Evolutionary conservation across 2,797 vertebrate species (phyloP).

Genomic region (Danio tinwini): DNA sequence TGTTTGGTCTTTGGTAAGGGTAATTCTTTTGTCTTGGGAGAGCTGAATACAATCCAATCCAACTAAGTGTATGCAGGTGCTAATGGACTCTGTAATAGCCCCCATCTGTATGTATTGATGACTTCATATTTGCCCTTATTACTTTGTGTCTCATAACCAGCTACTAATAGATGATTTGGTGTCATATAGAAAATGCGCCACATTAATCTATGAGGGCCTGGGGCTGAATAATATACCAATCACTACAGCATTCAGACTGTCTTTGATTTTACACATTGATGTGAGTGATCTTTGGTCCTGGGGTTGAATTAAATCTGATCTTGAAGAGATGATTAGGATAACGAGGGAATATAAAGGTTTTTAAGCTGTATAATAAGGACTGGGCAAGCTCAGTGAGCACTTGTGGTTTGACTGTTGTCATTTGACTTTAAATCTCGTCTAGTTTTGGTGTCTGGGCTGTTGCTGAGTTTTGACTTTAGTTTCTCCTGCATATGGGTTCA

Average conservation of each 20-base stretch:
- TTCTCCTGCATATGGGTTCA: constrained; percentile 1
- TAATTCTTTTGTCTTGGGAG: constrained; percentile 24
- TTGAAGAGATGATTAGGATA: constrained; percentile 14
- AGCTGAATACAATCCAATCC: constrained; percentile 15
- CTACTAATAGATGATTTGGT: constrained; percentile 58
- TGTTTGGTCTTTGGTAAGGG: constrained; percentile 33
- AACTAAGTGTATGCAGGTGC: constrained; percentile 48
- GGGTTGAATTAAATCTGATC: constrained; percentile 46
- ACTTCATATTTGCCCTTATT: constrained; percentile 56
- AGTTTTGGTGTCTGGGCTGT: too few species aligned
- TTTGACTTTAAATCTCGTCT: constrained; percentile 5
- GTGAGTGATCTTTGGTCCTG: constrained; percentile 60
- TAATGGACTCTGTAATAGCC: constrained; percentile 56
- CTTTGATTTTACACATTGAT: constrained; percentile 57
- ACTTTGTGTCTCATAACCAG: constrained; percentile 57
- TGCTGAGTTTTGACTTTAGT: neutral
- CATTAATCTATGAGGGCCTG: constrained; percentile 57
- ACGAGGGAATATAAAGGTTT: constrained; percentile 30
- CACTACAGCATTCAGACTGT: constrained; percentile 54
- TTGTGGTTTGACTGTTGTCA: neutral
- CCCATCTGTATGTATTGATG: constrained; percentile 55
- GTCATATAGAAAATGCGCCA: constrained; percentile 49
- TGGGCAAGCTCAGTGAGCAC: constrained; percentile 62
- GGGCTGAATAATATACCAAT: constrained; percentile 43
- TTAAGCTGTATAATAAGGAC: neutral